These are phyloP conservation scores for Gisinianus flammeolus DNA, from an alignment of 2,888 invertebrate species.

Conservation along the genomic window DNA sequence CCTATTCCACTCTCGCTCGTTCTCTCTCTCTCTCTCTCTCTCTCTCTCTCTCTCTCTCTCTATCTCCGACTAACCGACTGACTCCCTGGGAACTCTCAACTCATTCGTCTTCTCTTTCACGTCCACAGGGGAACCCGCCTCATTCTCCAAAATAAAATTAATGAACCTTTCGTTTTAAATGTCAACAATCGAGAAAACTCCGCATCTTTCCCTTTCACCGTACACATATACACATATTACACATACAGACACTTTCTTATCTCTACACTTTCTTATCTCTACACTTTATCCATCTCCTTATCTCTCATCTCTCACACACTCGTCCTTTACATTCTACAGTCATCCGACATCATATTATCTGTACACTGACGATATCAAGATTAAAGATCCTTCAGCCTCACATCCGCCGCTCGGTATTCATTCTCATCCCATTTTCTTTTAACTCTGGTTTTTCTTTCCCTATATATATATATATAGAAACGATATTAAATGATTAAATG, in stretches of 20 bases:
- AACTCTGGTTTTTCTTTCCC: too few relatives aligned
- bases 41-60: constrained; percentile 6
- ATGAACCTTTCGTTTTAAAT: constrained; percentile 38
- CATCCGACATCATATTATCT: constrained; percentile 3
- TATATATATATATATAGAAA: too few relatives aligned
- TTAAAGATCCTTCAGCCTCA: too few relatives aligned
- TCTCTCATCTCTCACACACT: constrained; percentile 7
- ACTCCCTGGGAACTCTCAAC: constrained; percentile 37
- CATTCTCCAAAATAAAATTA: constrained; percentile 35
- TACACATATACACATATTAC: background rate
- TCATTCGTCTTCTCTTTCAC: constrained; percentile 38
- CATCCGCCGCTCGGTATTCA: background rate
- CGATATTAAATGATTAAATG: too few relatives aligned
- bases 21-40: background rate
- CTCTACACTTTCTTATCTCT: background rate
- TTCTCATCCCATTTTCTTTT: background rate
- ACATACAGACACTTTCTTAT: background rate
- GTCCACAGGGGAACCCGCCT: constrained; percentile 31
- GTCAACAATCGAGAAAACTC: constrained; percentile 27
- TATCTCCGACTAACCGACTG: constrained; percentile 27
- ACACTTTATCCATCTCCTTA: background rate
- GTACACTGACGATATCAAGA: constrained; percentile 4
- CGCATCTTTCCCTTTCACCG: background rate
- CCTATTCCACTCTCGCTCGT: background rate
- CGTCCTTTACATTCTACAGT: background rate